Conservation (phyloP, 2,888 invertebrate species). For the Chaetogeoica ovagalla region DNA sequence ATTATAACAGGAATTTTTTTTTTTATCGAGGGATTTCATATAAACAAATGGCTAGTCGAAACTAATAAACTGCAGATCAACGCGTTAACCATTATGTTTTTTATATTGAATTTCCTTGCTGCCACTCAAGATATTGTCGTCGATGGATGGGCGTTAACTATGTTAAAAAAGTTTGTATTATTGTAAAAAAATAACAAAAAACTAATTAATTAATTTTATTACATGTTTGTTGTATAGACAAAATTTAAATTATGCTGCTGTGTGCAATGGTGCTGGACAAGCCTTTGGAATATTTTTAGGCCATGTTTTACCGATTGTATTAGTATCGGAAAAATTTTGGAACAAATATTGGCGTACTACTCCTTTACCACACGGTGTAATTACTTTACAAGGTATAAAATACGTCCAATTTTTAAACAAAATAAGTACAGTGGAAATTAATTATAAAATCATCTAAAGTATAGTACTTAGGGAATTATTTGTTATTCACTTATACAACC, state of each 20-base stretch:
- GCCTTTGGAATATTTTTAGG: slow-evolving; percentile 96
- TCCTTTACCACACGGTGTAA: slow-evolving; percentile 18
- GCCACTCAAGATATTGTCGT: slow-evolving; percentile 99
- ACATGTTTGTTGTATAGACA: slow-evolving; percentile 62
- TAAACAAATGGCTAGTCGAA: slow-evolving; percentile 75
- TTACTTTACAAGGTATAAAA: slow-evolving; percentile 41
- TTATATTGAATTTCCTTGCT: slow-evolving; percentile 90
- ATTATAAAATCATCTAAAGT: too few relatives aligned
- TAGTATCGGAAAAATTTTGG: slow-evolving; percentile 95
- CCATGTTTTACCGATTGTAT: slow-evolving; percentile 91
- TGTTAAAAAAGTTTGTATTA: slow-evolving; percentile 78
- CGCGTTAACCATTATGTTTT: slow-evolving; percentile 83
- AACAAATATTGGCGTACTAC: slow-evolving; percentile 82
- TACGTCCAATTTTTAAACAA: neutral
- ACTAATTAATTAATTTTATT: neutral
- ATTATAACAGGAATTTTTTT: slow-evolving; percentile 62
- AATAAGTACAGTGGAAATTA: too few relatives aligned
- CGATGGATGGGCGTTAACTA: slow-evolving; percentile 99
- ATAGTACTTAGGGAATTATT: too few relatives aligned
- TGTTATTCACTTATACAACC: too few relatives aligned
- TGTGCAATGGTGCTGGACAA: slow-evolving; percentile 98
- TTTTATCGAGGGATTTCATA: slow-evolving; percentile 77
- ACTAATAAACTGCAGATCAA: slow-evolving; percentile 42
- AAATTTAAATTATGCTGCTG: slow-evolving; percentile 97
- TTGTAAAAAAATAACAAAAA: slow-evolving; percentile 20